Conservation (phyloP, 2,113 vertebrate genomes). For the Castor canadensis region DNA sequence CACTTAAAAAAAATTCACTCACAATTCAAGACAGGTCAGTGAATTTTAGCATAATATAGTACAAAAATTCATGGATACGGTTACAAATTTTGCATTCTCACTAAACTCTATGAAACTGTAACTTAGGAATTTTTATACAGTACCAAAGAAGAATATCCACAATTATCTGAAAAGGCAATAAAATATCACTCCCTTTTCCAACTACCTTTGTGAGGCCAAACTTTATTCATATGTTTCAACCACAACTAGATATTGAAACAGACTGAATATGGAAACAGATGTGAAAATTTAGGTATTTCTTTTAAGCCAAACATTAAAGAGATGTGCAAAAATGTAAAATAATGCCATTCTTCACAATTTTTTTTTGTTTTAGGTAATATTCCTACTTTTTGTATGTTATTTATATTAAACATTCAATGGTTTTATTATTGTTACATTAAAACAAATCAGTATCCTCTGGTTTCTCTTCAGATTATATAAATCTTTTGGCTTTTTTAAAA, state of each 20-base stretch:
- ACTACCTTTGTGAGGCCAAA: neutral
- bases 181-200: neutral
- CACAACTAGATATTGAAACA: constrained; percentile 26
- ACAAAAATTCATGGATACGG: neutral
- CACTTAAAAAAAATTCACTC: neutral
- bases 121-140: neutral
- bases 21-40: neutral
- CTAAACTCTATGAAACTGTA: neutral
- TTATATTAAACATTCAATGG: neutral
- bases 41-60: neutral
- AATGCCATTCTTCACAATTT: neutral
- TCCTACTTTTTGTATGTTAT: constrained; percentile 17
- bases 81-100: neutral
- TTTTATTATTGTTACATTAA: neutral
- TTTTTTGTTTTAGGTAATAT: neutral
- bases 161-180: neutral
- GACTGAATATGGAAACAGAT: neutral
- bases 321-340: neutral
- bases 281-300: neutral
- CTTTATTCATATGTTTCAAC: constrained; percentile 9
- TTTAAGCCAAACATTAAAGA: constrained; percentile 1
- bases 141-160: neutral
- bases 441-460: neutral
- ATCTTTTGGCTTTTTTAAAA: neutral
- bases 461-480: too few relatives aligned